Conservation (phyloP, 2,113 vertebrate species). For the Amia ocellicauda region DNA sequence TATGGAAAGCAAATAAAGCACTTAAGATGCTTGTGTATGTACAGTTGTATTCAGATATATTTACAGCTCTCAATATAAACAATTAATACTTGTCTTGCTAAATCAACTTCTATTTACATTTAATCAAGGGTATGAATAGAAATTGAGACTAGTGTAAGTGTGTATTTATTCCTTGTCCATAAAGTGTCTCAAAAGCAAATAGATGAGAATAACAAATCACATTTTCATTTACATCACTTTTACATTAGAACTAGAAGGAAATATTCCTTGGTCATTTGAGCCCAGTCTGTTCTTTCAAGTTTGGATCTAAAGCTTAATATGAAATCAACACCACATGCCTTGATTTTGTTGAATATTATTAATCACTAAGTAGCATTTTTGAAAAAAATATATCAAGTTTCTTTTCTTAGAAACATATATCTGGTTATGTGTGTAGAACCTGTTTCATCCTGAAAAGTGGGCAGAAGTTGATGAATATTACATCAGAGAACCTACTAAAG, state of each 20-base stretch:
- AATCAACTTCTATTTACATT: too few relatives aligned
- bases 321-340: not conserved
- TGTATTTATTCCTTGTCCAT: too few relatives aligned
- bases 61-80: too few relatives aligned
- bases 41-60: too few relatives aligned
- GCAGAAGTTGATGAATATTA: slow-evolving; percentile 1
- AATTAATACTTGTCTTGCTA: too few relatives aligned
- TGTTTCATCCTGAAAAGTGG: slow-evolving; percentile 3
- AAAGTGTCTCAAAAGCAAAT: not conserved
- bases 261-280: too few relatives aligned
- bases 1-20: too few relatives aligned
- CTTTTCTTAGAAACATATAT: not conserved
- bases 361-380: not conserved
- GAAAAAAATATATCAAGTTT: not conserved
- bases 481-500: slow-evolving; percentile 2
- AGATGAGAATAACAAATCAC: not conserved
- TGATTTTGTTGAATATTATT: not conserved
- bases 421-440: not conserved
- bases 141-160: too few relatives aligned
- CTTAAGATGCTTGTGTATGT: too few relatives aligned
- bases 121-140: too few relatives aligned
- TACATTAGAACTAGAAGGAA: not conserved
- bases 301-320: not conserved
- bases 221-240: not conserved
- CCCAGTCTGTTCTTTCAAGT: too few relatives aligned